phyloP scores from a whole-genome alignment of 2,113 vertebrate species.

The Etia nguti region DNA sequence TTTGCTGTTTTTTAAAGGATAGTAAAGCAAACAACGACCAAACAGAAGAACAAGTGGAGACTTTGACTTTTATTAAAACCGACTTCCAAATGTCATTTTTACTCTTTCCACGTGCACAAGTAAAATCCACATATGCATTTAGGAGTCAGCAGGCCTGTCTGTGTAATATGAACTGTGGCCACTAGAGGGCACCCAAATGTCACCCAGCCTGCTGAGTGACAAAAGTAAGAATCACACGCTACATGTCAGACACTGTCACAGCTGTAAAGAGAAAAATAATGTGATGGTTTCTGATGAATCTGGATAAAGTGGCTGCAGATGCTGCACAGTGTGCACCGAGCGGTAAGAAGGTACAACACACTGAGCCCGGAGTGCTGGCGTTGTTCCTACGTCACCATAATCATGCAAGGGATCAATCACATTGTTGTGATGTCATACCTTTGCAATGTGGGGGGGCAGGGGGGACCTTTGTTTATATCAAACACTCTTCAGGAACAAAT shows the following conservation, averaged over 20 bases:
- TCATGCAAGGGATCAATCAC: not conserved
- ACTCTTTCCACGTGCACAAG: no score
- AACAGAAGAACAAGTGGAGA: no score
- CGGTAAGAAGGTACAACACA: not conserved
- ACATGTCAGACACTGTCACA: not conserved
- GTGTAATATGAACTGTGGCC: no score
- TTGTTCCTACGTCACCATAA: not conserved
- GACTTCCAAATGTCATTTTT: no score
- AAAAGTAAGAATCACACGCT: not conserved
- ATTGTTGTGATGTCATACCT: not conserved
- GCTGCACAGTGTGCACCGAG: not conserved
- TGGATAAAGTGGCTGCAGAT: not conserved
- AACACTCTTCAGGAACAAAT: not conserved
- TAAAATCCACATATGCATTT: no score
- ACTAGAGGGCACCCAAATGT: no score
- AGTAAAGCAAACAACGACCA: no score
- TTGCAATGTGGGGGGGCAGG: not conserved
- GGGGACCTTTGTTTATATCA: not conserved
- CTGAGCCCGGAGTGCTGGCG: not conserved
- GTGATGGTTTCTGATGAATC: not conserved
- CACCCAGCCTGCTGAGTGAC: fast-evolving
- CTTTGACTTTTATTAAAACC: no score
- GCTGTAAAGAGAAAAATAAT: not conserved
- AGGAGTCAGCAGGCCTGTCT: no score
- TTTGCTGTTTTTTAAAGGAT: no score